Evolutionary conservation across 2,113 vertebrate species (phyloP).

Genomic region (Grallaria varia): DNA sequence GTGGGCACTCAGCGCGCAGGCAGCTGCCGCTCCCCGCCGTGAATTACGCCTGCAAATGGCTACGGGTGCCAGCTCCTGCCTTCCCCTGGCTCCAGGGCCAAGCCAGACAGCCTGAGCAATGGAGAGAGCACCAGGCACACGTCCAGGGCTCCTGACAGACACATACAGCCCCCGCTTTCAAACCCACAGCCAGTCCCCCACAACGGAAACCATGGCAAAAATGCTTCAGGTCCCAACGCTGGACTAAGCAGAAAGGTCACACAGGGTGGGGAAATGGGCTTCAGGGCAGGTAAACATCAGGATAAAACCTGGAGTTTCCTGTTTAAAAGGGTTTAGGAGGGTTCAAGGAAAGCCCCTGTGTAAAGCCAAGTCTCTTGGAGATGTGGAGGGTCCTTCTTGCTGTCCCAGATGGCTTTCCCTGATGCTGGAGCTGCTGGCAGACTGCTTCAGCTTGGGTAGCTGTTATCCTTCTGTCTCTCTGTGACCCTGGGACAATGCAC

Average conservation of each 20-base stretch:
- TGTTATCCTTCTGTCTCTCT: neutral
- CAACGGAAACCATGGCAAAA: accelerated
- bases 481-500: neutral
- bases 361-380: neutral
- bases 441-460: neutral
- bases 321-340: neutral
- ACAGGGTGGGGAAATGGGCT: neutral
- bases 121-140: neutral
- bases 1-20: neutral
- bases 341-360: neutral
- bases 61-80: neutral
- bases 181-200: accelerated
- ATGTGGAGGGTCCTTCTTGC: neutral
- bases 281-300: accelerated
- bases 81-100: accelerated
- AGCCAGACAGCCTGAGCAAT: neutral
- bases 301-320: neutral
- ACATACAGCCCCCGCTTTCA: accelerated
- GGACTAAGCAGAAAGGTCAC: neutral
- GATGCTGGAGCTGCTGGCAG: neutral
- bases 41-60: neutral
- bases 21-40: neutral
- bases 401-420: neutral
- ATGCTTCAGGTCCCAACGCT: accelerated
- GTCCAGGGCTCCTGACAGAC: neutral